Conservation (phyloP, 2,888 invertebrate genomes). For the Pristionchus maxplancki region DNA sequence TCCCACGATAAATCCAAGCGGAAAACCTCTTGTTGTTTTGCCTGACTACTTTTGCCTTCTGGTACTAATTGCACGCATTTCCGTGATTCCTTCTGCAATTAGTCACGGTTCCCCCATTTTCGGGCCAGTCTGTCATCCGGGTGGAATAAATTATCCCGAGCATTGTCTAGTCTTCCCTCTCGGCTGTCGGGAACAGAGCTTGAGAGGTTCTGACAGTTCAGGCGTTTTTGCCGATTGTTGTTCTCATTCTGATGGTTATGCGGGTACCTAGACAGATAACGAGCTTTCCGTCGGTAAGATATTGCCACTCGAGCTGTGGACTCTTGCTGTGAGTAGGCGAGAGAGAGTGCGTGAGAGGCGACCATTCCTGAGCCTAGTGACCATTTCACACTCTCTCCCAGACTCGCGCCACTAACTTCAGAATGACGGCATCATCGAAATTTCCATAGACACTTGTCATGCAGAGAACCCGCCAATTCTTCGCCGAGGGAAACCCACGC, state of each 20-base stretch:
- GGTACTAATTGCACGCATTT: neutral
- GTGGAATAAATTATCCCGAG: neutral
- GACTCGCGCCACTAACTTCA: neutral
- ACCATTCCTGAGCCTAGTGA: neutral
- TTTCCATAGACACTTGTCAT: neutral
- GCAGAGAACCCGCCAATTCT: neutral
- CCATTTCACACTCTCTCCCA: too few relatives aligned
- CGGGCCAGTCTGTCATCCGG: neutral
- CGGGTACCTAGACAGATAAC: too few relatives aligned
- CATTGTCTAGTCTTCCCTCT: neutral
- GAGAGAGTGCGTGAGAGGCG: neutral
- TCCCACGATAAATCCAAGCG: too few relatives aligned
- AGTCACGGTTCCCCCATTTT: neutral
- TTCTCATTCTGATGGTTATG: neutral
- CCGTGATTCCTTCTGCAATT: neutral
- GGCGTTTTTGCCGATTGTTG: neutral
- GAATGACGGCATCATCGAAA: neutral
- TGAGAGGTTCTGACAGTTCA: neutral
- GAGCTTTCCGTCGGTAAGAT: neutral
- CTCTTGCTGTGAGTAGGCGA: neutral
- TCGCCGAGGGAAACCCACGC: constrained; percentile 6
- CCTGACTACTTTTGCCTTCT: neutral
- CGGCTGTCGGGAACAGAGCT: too few relatives aligned
- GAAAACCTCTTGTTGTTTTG: too few relatives aligned
- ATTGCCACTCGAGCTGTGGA: neutral